Percentiles rank a stretch among this genome's conserved stretches.
Conservation (phyloP, 2,113 vertebrate genomes). For the Equus quagga region DNA sequence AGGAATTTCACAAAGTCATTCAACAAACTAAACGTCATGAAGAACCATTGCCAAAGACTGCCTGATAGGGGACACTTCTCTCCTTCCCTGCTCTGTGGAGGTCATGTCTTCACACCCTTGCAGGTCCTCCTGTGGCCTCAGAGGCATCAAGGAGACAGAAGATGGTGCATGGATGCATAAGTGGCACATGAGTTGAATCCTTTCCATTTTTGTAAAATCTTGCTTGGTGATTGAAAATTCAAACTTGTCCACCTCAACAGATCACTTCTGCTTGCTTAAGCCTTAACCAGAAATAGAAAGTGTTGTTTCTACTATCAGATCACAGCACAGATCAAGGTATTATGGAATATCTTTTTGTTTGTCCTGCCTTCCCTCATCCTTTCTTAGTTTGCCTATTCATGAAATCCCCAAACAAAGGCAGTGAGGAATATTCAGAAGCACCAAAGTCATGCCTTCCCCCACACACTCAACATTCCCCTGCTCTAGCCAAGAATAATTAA, state of each 20-base stretch:
- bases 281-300: slow-evolving; percentile 16
- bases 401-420: neutral
- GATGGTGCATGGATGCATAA: no score
- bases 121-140: neutral
- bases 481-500: neutral
- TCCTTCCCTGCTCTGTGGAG: neutral
- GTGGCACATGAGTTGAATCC: rapidly evolving
- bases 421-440: neutral
- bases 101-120: no score
- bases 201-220: neutral
- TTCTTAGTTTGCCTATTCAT: neutral
- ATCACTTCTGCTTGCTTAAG: neutral
- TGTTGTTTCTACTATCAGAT: neutral
- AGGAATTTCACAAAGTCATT: neutral
- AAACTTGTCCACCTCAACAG: neutral
- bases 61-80: neutral
- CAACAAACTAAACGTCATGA: neutral
- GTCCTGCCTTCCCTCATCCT: neutral
- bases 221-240: neutral
- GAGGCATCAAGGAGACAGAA: neutral
- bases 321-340: neutral
- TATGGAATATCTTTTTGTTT: neutral
- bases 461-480: neutral
- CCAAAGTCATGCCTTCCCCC: neutral
- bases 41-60: neutral